These are phyloP conservation scores for Apotomis turbidana DNA, from an alignment of 2,888 invertebrate species.

Conservation along the genomic window DNA sequence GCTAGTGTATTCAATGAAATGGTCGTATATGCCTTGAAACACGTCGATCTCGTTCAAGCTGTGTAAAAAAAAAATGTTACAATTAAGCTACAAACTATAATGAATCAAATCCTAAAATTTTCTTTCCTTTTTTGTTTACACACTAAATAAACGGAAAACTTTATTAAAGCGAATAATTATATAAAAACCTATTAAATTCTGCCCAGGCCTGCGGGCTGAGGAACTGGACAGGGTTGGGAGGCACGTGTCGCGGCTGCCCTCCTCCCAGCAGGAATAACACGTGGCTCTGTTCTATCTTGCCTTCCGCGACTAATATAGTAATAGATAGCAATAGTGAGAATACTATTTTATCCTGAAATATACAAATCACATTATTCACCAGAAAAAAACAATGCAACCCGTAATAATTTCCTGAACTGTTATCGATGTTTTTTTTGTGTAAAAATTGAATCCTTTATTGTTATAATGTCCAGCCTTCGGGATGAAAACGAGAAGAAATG, in stretches of 20 bases:
- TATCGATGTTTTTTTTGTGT: too few species aligned
- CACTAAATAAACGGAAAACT: too few species aligned
- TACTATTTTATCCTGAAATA: conserved; percentile 91
- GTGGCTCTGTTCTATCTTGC: conserved; percentile 84
- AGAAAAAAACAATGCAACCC: too few species aligned
- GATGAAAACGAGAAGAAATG: too few species aligned
- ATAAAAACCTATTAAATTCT: conserved; percentile 71
- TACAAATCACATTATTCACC: not conserved
- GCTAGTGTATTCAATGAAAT: conserved; percentile 82
- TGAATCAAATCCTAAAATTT: too few species aligned
- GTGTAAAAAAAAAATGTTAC: not conserved
- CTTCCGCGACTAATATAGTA: conserved; percentile 86
- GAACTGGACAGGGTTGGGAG: conserved; percentile 69
- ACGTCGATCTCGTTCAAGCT: conserved; percentile 75
- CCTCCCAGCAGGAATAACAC: conserved; percentile 96
- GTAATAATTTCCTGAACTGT: too few species aligned
- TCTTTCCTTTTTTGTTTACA: too few species aligned
- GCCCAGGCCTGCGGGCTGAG: conserved; percentile 73
- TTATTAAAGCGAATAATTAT: too few species aligned
- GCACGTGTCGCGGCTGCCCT: conserved; percentile 77
- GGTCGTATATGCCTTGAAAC: conserved; percentile 86
- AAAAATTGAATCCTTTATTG: too few species aligned
- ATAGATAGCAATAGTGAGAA: conserved; percentile 91
- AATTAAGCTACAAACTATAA: too few species aligned
- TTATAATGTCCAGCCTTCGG: too few species aligned